Conservation (phyloP, 2,888 invertebrate species). For the Luperina testacea region DNA sequence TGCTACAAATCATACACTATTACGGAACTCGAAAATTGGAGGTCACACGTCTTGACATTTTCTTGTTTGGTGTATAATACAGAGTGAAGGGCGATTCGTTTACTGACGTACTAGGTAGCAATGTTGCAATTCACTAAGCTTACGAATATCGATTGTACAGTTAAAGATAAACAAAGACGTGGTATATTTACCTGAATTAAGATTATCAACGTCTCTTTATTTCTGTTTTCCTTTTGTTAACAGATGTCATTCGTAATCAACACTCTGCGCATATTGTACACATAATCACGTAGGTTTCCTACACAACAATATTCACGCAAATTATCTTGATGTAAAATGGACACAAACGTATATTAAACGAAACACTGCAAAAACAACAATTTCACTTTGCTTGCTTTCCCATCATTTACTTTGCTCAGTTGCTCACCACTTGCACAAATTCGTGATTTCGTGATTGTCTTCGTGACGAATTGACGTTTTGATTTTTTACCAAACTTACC, state of each 20-base stretch:
- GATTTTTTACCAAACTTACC: conserved; percentile 22
- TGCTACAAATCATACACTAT: conserved; percentile 60
- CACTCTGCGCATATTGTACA: conserved; percentile 88
- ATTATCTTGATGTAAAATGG: conserved; percentile 66
- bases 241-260: conserved; percentile 89
- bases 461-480: conserved; percentile 54
- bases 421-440: conserved; percentile 64
- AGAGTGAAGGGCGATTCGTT: conserved; percentile 81
- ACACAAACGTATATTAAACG: conserved; percentile 70
- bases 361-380: conserved; percentile 74
- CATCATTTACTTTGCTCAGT: conserved; percentile 70
- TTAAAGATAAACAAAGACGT: conserved; percentile 22
- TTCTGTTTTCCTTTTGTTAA: conserved; percentile 86
- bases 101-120: conserved; percentile 67
- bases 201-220: conserved; percentile 66
- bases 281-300: conserved; percentile 79
- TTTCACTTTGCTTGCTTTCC: conserved; percentile 73
- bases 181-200: conserved; percentile 75
- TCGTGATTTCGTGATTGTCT: conserved; percentile 63
- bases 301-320: conserved; percentile 74
- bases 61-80: conserved; percentile 78
- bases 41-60: conserved; percentile 87
- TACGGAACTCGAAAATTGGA: conserved; percentile 78
- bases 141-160: conserved; percentile 26
- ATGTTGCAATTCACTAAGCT: conserved; percentile 41